Base-by-base conservation (phyloP, 2,113 vertebrate genomes). In the Ceyx cyanopectus region DNA sequence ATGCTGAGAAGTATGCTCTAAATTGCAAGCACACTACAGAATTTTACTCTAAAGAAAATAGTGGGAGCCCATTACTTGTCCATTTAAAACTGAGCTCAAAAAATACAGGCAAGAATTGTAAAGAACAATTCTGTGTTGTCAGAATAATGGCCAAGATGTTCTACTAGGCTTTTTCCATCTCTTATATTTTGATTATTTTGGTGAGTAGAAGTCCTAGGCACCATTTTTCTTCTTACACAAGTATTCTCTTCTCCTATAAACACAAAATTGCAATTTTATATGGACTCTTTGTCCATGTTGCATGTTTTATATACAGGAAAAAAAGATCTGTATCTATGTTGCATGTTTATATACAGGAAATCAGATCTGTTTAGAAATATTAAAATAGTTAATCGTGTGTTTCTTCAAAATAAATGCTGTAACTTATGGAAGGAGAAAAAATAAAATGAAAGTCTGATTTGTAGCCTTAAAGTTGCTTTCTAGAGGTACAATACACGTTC, bases 121-220 rank as follows among this genome's bases (percentile, higher is more conserved):
- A 45, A 51, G 48, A 89, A 88, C 67, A 89, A 86, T 69, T 72
- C 56, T 63, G 24, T 57, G 37, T 74, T 92, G 62, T 75, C 66
- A 90, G 57, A 26, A 30, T 61, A 77, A 78, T 27, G 21, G 37
- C 46, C 62, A 73, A 82, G 37, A 87, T 82, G 41, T 85, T 20
- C 69, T 85, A 80, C 89, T 34, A 75, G 61, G 57, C 56, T 72
- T 87, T 91, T 95, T 63, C 66, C 43, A 50, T 67, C 79, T 81
- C 72, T 78, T 63, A 72, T 30, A 66, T 63, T 92, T 68, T 50
- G 48, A 48, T 81, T 76, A 76, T 32, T 89, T 75, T 24, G 65
- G 34, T 41, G 77, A 57, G 34, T 58, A 29, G 50, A 76, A 72
- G 22, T 87, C 32, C 32, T 37, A 68, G 54, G 63, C 48, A 85